phyloP scores from a whole-genome alignment of 2,888 invertebrate genomes.

The Papilio demoleus region DNA sequence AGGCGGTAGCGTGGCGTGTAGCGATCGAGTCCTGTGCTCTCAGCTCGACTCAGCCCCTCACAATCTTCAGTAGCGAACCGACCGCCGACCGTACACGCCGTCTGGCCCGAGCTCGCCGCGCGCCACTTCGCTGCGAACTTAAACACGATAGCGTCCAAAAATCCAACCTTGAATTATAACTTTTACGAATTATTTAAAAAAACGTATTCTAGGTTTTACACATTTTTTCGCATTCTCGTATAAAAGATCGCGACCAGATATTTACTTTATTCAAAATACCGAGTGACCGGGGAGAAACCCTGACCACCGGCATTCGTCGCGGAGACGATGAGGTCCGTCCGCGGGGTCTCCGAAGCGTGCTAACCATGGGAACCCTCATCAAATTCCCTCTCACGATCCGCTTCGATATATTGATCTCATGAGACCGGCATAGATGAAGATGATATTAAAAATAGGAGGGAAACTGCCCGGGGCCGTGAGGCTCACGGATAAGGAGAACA shows the following conservation, averaged over 20 bases:
- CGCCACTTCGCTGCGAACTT: slow-evolving; percentile 58
- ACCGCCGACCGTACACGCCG: slow-evolving; percentile 63
- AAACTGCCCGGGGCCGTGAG: slow-evolving; percentile 63
- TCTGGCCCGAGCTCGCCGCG: slow-evolving; percentile 52
- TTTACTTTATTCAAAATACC: slow-evolving; percentile 44
- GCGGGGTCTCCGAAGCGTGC: slow-evolving; percentile 47
- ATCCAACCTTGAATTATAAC: slow-evolving; percentile 30
- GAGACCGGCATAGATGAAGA: slow-evolving; percentile 56
- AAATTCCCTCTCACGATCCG: slow-evolving; percentile 48
- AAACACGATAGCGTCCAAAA: slow-evolving; percentile 63
- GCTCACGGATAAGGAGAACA: slow-evolving; percentile 52
- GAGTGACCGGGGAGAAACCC: slow-evolving; percentile 54
- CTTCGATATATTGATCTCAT: slow-evolving; percentile 47
- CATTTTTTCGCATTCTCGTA: slow-evolving; percentile 39
- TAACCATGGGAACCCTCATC: slow-evolving; percentile 46
- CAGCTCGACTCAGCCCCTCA: slow-evolving; percentile 40
- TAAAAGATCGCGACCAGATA: slow-evolving; percentile 34
- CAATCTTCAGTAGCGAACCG: slow-evolving; percentile 76
- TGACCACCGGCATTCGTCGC: slow-evolving; percentile 53
- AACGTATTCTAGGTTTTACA: slow-evolving; percentile 45
- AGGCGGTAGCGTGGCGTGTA: background rate
- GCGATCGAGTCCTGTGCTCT: slow-evolving; percentile 43
- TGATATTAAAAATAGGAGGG: slow-evolving; percentile 76
- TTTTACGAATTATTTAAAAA: slow-evolving; percentile 12
- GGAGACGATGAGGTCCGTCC: slow-evolving; percentile 54